These are phyloP conservation scores for Valencia hispanica DNA, from an alignment of 2,797 vertebrate species.

Conservation along the genomic window DNA sequence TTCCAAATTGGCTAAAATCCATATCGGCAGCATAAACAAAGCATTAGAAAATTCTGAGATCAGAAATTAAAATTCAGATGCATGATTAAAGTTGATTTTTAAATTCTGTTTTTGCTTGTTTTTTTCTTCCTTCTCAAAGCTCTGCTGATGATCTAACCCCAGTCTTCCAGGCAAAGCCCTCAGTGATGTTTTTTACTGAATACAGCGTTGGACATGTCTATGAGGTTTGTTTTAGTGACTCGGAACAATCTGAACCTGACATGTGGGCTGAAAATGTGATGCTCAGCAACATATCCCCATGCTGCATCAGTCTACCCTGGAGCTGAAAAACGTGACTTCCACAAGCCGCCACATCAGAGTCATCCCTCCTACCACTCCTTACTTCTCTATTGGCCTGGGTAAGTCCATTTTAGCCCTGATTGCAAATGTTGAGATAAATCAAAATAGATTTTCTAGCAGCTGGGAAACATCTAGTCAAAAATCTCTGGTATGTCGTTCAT, in stretches of 20 bases:
- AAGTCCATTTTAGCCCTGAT: slow-evolving; percentile 61
- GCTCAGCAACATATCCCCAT: slow-evolving; percentile 9
- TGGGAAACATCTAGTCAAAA: background rate
- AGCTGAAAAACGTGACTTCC: slow-evolving; percentile 88
- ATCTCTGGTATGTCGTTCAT: slow-evolving; percentile 23
- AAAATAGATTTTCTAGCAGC: background rate
- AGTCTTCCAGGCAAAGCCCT: slow-evolving; percentile 88
- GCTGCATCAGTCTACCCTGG: slow-evolving; percentile 81
- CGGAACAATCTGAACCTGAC: background rate
- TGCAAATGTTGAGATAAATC: background rate
- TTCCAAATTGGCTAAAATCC: background rate
- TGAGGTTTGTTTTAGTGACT: slow-evolving; percentile 81
- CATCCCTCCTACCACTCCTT: slow-evolving; percentile 86
- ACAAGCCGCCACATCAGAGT: slow-evolving; percentile 86
- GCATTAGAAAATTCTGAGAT: background rate
- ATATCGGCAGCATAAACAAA: background rate
- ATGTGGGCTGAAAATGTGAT: background rate
- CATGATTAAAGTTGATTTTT: background rate
- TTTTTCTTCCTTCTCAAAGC: slow-evolving; percentile 48
- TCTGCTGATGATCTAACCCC: slow-evolving; percentile 70
- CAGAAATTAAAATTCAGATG: background rate
- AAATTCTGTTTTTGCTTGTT: background rate
- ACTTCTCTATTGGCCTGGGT: slow-evolving; percentile 91
- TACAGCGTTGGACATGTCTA: slow-evolving; percentile 88
- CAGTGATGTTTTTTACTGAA: slow-evolving; percentile 84